Conservation (phyloP, 2,113 vertebrate species). For the Bufo gargarizans region DNA sequence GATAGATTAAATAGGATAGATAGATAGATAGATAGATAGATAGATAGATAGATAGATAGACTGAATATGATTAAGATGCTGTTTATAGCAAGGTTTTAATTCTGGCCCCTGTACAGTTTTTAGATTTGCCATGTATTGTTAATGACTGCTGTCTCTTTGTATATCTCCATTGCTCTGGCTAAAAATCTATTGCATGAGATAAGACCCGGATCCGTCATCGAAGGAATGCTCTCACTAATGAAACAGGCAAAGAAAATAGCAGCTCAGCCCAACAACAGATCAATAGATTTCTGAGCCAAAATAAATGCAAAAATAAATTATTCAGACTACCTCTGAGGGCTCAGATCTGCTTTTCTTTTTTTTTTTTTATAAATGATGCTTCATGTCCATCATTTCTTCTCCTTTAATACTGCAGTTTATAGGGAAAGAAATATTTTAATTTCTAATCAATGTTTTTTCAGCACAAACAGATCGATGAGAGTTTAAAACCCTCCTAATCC, state of each 20-base stretch:
- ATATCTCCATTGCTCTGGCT: slow-evolving; percentile 4
- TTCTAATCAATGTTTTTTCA: slow-evolving; percentile 53
- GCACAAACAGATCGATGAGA: slow-evolving; percentile 37
- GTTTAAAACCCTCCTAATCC: slow-evolving; percentile 64
- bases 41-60: background rate
- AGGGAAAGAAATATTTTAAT: slow-evolving; percentile 33
- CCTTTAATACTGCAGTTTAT: slow-evolving; percentile 45
- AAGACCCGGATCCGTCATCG: slow-evolving; percentile 16
- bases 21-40: background rate
- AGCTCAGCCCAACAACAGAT: slow-evolving; percentile 29
- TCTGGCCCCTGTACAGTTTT: background rate
- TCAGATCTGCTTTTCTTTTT: background rate
- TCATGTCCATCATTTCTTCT: background rate
- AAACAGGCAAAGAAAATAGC: slow-evolving; percentile 23
- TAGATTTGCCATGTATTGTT: background rate
- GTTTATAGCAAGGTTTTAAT: background rate
- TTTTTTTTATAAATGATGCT: background rate
- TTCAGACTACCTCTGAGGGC: background rate
- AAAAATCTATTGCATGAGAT: slow-evolving; percentile 21
- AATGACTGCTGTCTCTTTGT: background rate
- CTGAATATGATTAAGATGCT: background rate
- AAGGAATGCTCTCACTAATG: slow-evolving; percentile 37
- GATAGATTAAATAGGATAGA: no score
- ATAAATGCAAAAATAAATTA: slow-evolving; percentile 51
- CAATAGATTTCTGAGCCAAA: background rate